Conservation (phyloP, 2,113 vertebrate genomes). For the Cephalopterus ornatus region DNA sequence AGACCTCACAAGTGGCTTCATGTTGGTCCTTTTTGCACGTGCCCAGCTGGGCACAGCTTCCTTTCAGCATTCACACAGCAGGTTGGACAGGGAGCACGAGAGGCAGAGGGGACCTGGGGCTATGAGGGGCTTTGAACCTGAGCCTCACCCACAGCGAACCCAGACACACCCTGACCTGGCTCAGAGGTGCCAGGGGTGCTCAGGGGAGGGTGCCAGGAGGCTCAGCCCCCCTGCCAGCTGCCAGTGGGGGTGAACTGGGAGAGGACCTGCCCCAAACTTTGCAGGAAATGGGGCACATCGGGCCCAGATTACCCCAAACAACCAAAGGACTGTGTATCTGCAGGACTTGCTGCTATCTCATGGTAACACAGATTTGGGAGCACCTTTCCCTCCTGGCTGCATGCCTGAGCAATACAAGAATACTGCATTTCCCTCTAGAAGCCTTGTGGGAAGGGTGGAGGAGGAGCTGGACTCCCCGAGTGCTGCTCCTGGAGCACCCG, state of each 20-base stretch:
- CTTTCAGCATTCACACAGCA: not conserved
- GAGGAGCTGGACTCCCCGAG: not conserved
- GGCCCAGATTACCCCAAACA: not conserved
- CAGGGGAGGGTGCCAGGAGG: not conserved
- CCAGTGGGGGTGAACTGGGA: not conserved
- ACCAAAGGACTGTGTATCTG: not conserved
- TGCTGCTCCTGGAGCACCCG: not conserved
- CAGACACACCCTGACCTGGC: not conserved
- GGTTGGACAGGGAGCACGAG: not conserved
- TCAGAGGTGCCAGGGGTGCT: not conserved
- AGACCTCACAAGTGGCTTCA: not conserved
- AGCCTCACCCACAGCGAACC: not conserved
- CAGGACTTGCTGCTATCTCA: not conserved
- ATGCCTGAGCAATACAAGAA: not conserved
- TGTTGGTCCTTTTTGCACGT: accelerated
- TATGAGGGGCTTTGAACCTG: not conserved
- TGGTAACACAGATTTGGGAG: not conserved
- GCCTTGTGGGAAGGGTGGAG: not conserved
- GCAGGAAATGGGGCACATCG: not conserved
- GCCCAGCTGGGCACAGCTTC: not conserved
- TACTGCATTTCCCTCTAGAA: not conserved
- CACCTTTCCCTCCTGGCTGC: not conserved
- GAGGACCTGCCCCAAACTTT: not conserved
- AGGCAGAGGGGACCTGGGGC: not conserved
- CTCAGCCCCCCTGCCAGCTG: not conserved